Percentiles rank a stretch among this genome's conserved stretches.
These are phyloP conservation scores for Amphiprion ocellaris DNA, from an alignment of 2,113 vertebrate genomes.

Conservation along the genomic window DNA sequence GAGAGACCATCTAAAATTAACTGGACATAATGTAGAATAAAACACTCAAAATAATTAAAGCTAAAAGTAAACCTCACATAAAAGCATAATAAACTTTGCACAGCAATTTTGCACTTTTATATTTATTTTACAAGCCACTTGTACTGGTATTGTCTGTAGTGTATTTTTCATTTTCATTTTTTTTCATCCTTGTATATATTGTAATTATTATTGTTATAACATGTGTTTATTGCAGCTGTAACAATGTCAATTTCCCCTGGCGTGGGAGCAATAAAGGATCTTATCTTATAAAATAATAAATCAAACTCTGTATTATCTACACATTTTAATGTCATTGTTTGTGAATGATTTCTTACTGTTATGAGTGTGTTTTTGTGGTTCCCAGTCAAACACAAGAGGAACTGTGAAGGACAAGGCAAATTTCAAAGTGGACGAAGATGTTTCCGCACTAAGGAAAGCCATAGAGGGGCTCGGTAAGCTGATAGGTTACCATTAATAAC, in stretches of 20 bases:
- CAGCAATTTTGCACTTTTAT: too few relatives aligned
- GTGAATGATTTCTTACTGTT: background rate
- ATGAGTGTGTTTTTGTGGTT: constrained; percentile 7
- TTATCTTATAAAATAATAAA: background rate
- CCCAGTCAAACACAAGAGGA: constrained; percentile 84
- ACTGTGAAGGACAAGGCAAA: constrained; percentile 84
- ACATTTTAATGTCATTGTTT: background rate
- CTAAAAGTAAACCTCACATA: too few relatives aligned
- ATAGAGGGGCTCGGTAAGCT: constrained; percentile 88
- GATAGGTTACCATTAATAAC: background rate
- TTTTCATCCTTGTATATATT: too few relatives aligned
- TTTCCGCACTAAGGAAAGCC: constrained; percentile 84
- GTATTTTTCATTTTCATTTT: too few relatives aligned
- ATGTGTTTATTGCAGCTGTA: background rate
- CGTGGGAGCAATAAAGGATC: too few relatives aligned
- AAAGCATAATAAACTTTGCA: too few relatives aligned
- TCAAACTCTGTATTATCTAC: background rate
- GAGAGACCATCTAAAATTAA: too few relatives aligned
- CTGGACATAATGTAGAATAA: too few relatives aligned
- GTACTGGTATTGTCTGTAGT: too few relatives aligned
- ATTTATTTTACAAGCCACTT: too few relatives aligned
- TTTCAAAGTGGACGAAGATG: constrained; percentile 87
- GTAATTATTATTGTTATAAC: background rate
- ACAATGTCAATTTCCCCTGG: background rate
- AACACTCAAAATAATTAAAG: too few relatives aligned